Percentiles rank a stretch among this genome's conserved stretches.
These are phyloP conservation scores for Phalangium opilio DNA, from an alignment of 2,888 invertebrate genomes.

Conservation along the genomic window DNA sequence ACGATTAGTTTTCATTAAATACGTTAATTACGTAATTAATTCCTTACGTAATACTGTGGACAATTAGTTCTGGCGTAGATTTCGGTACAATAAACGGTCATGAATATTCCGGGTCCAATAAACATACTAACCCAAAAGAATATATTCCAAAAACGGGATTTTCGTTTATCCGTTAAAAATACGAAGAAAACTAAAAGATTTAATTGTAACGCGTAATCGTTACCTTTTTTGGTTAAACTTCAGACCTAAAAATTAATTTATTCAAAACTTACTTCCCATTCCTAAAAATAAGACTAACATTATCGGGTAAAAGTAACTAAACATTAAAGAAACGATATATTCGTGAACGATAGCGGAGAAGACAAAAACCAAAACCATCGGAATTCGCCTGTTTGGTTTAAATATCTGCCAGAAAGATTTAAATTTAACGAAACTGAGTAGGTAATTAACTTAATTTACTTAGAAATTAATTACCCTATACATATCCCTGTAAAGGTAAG, in stretches of 20 bases:
- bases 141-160: conserved; percentile 45
- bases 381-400: conserved; percentile 8
- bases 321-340: conserved; percentile 56
- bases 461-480: conserved; percentile 13
- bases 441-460: too few relatives aligned
- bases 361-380: conserved; percentile 47
- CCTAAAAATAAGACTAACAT: conserved; percentile 59
- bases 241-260: too few relatives aligned
- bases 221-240: neutral
- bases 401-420: neutral
- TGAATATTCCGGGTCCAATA: conserved; percentile 56
- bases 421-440: too few relatives aligned
- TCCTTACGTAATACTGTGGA: conserved; percentile 23
- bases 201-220: neutral
- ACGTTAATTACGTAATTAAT: too few relatives aligned
- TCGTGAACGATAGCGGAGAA: conserved; percentile 79
- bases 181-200: neutral
- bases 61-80: conserved; percentile 64
- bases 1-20: too few relatives aligned
- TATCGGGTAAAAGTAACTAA: conserved; percentile 77
- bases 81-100: conserved; percentile 69
- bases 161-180: neutral
- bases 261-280: conserved; percentile 38
- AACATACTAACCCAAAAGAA: conserved; percentile 66
- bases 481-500: conserved; percentile 65